Percentiles rank a stretch among this genome's conserved stretches.
phyloP scores from a whole-genome alignment of 2,888 invertebrate species.

The Drosophila limbata region DNA sequence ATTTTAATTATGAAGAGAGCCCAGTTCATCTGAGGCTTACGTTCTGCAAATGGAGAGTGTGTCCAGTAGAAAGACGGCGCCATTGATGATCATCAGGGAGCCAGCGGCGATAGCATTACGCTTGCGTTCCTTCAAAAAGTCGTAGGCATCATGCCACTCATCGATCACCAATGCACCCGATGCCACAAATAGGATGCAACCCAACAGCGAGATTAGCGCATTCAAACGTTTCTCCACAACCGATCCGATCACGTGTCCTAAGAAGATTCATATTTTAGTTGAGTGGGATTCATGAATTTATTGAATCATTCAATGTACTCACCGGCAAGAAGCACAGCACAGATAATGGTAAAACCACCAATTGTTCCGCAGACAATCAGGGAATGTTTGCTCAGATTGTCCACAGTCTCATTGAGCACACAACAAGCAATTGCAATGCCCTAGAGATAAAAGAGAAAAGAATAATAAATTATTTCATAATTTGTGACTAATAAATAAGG shows the following conservation, averaged over 20 bases:
- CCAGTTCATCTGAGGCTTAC: slow-evolving; percentile 66
- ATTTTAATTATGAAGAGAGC: slow-evolving; percentile 4
- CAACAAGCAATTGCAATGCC: slow-evolving; percentile 83
- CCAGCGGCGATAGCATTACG: slow-evolving; percentile 83
- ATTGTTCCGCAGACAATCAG: slow-evolving; percentile 83
- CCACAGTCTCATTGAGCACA: slow-evolving; percentile 78
- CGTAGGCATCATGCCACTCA: slow-evolving; percentile 79
- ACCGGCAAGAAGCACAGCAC: slow-evolving; percentile 81
- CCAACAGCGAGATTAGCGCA: slow-evolving; percentile 81
- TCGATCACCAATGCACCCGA: slow-evolving; percentile 84
- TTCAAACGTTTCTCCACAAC: slow-evolving; percentile 83
- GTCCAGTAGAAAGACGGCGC: slow-evolving; percentile 82
- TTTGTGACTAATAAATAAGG: not conserved
- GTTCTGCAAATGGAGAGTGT: slow-evolving; percentile 84
- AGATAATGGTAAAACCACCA: slow-evolving; percentile 82
- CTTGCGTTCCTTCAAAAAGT: slow-evolving; percentile 75
- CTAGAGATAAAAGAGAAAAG: slow-evolving; percentile 43
- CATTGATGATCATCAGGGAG: slow-evolving; percentile 84
- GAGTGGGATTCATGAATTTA: not conserved
- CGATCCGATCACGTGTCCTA: slow-evolving; percentile 82
- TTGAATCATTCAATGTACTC: slow-evolving; percentile 35
- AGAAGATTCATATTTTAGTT: not conserved
- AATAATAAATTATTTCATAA: not conserved
- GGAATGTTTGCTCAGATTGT: slow-evolving; percentile 58
- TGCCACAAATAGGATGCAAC: slow-evolving; percentile 81